Percentiles rank a stretch among this genome's conserved stretches.
Conservation (phyloP, 2,113 vertebrate species). For the Anolis sagrei region DNA sequence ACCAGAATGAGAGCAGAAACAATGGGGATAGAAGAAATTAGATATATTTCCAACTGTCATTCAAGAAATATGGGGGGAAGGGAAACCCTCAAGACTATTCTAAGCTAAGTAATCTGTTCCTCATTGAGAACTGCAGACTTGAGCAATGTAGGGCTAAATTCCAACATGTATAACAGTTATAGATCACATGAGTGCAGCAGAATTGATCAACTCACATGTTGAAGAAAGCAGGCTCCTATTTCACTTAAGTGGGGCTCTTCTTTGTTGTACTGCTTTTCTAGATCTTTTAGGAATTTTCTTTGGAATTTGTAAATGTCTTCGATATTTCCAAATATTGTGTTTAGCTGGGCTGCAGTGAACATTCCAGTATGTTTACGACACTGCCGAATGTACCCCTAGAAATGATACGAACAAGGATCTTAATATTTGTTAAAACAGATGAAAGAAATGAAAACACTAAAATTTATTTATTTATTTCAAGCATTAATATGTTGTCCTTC, state of each 20-base stretch:
- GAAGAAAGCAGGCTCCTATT: conserved; percentile 95
- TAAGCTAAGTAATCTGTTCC: too few species aligned
- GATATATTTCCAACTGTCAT: too few species aligned
- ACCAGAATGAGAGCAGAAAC: too few species aligned
- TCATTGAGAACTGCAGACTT: too few species aligned
- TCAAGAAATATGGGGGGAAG: too few species aligned
- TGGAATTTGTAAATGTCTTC: conserved; percentile 98
- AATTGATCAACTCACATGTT: conserved; percentile 81
- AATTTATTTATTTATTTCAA: too few species aligned
- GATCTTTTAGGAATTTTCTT: conserved; percentile 92
- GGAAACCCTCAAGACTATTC: too few species aligned
- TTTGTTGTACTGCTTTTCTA: conserved; percentile 95
- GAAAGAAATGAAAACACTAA: not conserved
- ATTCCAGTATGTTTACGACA: conserved; percentile 94
- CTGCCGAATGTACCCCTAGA: conserved; percentile 95
- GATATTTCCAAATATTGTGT: conserved; percentile 98
- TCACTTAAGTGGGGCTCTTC: conserved; percentile 93
- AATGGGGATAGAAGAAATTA: too few species aligned
- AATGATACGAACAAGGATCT: conserved; percentile 25
- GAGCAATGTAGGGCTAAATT: too few species aligned
- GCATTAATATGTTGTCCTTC: too few species aligned
- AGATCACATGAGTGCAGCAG: not conserved
- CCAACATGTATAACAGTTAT: not conserved
- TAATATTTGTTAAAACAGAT: not conserved
- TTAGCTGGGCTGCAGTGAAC: conserved; percentile 90